Percentiles rank a stretch among this genome's conserved stretches.
These are phyloP conservation scores for Eubasilissa regina DNA, from an alignment of 1,140 invertebrate genomes.

Conservation along the genomic window DNA sequence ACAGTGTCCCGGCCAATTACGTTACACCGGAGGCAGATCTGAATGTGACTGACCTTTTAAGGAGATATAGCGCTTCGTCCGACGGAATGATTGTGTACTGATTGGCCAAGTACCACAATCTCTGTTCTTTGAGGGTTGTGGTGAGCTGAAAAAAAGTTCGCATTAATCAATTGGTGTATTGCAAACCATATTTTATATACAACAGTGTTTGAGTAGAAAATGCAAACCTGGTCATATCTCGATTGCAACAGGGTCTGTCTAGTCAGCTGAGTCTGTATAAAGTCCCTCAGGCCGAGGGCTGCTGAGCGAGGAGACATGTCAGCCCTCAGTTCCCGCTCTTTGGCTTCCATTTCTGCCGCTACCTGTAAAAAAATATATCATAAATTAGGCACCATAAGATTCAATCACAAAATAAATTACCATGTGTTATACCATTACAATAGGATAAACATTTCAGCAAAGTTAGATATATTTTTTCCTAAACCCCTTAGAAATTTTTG, in stretches of 20 bases:
- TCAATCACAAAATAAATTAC: too few relatives aligned
- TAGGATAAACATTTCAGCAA: too few relatives aligned
- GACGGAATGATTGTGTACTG: constrained; percentile 68
- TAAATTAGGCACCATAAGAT: too few relatives aligned
- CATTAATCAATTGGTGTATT: too few relatives aligned
- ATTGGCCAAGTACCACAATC: constrained; percentile 70
- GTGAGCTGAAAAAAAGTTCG: constrained; percentile 64
- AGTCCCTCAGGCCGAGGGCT: constrained; percentile 70
- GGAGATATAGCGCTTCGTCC: constrained; percentile 68
- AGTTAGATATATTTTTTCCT: too few relatives aligned
- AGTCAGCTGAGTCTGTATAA: constrained; percentile 65
- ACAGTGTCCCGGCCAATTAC: too few relatives aligned
- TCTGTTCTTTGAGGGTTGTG: constrained; percentile 67
- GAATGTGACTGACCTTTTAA: constrained; percentile 60
- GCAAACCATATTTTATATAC: background rate
- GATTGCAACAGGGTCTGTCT: constrained; percentile 67
- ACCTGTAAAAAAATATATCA: constrained; percentile 49
- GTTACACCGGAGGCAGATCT: too few relatives aligned
- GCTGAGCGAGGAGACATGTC: constrained; percentile 68
- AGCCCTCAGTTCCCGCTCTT: constrained; percentile 68
- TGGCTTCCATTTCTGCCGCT: constrained; percentile 63
- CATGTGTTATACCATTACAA: too few relatives aligned
- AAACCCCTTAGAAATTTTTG: too few relatives aligned
- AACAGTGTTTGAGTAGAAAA: background rate
- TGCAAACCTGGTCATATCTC: constrained; percentile 67